Base-by-base conservation (phyloP, 2,888 invertebrate species). In the Drosophila stalkeri region DNA sequence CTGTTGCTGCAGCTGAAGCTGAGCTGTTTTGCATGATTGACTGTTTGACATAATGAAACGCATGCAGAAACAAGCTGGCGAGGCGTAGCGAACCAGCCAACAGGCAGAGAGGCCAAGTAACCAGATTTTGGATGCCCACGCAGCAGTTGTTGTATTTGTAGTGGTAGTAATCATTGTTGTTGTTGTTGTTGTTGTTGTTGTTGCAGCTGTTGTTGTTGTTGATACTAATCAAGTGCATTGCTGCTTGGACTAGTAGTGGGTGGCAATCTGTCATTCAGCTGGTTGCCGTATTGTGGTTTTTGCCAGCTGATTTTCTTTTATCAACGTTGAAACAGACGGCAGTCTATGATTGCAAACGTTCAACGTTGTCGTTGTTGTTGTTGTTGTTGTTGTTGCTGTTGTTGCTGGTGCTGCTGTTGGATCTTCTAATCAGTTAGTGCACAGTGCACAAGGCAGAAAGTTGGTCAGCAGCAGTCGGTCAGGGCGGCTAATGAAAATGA, bases 11-110 rank as follows among this genome's bases (percentile, higher is more conserved):
- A 55, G 55, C 55, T 62, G 81, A 66, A 67, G 71, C 80, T 67
- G 76, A 81, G 80, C 86, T 85, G 82, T 81, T 85, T 86, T 86
- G 86, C 86, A 86, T 86, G 85, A 86, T 86, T 86, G 85, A 86
- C 85, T 86, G 86, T 86, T 86, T 86, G 85, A 86, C 85, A 86
- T 86, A 86, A 86, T 86, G 86, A 86, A 86, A 86, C 85, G 86
- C 85, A 86, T 84, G 86, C 82, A 82, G 81, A 79, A 82, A 72
- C 84, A 75, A 74, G 77, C 66, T 49, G 62, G 16, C 43, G 49
- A 49, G 31, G 43, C 41, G 51, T 63, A 47, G 52, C 72, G 46
- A 66, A 60, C 60, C 49, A 65, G 57, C 57, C 51, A n/a, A 18
- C 49, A 44, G 49, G 47, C 43, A 35, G 43, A 43, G 51, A 43